Evolutionary conservation across 1,140 invertebrate species (phyloP).

Genomic region (Drosophila ironensis): DNA sequence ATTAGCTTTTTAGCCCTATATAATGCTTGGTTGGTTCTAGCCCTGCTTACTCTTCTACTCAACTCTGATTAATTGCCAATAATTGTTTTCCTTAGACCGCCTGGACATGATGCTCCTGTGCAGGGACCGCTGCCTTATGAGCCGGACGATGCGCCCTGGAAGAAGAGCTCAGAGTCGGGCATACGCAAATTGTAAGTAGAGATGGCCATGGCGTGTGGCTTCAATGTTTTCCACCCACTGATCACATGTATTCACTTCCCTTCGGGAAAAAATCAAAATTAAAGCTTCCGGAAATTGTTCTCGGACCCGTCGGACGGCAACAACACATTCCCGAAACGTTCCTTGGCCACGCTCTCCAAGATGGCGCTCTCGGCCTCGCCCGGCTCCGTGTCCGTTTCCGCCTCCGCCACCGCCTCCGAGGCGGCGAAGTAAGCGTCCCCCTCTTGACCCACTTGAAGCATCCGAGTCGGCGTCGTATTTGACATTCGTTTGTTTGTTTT

Average conservation of each 20-base stretch:
- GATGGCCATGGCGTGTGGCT: too few species aligned
- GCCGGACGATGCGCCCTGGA: constrained; percentile 97
- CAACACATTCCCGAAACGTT: constrained; percentile 87
- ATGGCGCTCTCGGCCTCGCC: constrained; percentile 85
- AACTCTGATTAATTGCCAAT: neutral
- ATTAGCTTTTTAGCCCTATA: too few species aligned
- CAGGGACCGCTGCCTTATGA: constrained; percentile 97
- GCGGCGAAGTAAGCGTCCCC: constrained; percentile 65
- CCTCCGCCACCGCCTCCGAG: constrained; percentile 51
- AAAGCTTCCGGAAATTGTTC: constrained; percentile 88
- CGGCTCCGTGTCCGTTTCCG: constrained; percentile 54
- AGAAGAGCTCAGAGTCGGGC: constrained; percentile 90
- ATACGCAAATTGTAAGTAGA: constrained; percentile 96
- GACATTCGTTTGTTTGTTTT: constrained; percentile 30
- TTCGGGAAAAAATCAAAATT: constrained; percentile 6
- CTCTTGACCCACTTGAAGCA: constrained; percentile 22
- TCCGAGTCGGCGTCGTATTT: constrained; percentile 48
- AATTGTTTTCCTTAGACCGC: constrained; percentile 47
- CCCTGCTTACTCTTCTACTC: neutral
- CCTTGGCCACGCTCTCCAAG: constrained; percentile 88
- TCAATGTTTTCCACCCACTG: too few species aligned
- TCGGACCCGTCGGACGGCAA: constrained; percentile 86
- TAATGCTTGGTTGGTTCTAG: too few species aligned
- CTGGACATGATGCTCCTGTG: constrained; percentile 90
- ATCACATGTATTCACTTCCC: neutral